Conservation (phyloP, 1,140 invertebrate genomes). For the Zaprionus davidi region DNA sequence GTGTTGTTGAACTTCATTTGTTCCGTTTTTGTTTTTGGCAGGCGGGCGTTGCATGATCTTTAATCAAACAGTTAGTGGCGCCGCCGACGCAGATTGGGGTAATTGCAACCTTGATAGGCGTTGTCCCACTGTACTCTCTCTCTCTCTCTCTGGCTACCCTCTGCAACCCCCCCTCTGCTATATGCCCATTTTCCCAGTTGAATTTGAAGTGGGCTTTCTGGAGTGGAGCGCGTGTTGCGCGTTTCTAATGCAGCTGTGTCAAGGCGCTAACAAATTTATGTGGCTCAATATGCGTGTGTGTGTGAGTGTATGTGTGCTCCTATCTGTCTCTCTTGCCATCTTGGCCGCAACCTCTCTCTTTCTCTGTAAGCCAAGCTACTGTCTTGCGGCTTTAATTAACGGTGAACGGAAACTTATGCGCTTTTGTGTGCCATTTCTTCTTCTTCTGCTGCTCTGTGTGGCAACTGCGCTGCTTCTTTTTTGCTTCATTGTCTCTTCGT, state of each 20-base stretch:
- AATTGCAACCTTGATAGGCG: constrained; percentile 70
- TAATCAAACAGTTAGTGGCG: constrained; percentile 75
- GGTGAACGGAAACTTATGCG: constrained; percentile 79
- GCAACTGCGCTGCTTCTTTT: constrained; percentile 27
- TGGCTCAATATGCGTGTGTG: constrained; percentile 37
- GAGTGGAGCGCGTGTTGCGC: constrained; percentile 67
- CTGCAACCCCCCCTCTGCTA: constrained; percentile 4
- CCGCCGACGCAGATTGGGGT: constrained; percentile 70
- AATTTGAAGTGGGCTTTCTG: constrained; percentile 34
- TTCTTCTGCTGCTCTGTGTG: constrained; percentile 20
- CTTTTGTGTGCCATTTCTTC: constrained; percentile 58
- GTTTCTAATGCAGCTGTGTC: constrained; percentile 70
- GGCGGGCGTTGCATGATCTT: constrained; percentile 48
- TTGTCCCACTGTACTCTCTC: constrained; percentile 13
- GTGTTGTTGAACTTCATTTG: background rate
- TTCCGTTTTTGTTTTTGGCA: constrained; percentile 14
- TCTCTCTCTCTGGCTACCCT: background rate
- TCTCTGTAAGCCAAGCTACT: constrained; percentile 24
- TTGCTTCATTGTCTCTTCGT: constrained; percentile 48
- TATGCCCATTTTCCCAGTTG: constrained; percentile 1
- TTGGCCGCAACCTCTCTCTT: background rate
- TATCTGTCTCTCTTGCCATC: background rate
- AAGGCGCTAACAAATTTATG: constrained; percentile 76
- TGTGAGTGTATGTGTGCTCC: constrained; percentile 17
- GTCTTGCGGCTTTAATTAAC: constrained; percentile 78